Evolutionary conservation across 2,113 vertebrate genomes (phyloP).

Genomic region (Glaucidium brasilianum): DNA sequence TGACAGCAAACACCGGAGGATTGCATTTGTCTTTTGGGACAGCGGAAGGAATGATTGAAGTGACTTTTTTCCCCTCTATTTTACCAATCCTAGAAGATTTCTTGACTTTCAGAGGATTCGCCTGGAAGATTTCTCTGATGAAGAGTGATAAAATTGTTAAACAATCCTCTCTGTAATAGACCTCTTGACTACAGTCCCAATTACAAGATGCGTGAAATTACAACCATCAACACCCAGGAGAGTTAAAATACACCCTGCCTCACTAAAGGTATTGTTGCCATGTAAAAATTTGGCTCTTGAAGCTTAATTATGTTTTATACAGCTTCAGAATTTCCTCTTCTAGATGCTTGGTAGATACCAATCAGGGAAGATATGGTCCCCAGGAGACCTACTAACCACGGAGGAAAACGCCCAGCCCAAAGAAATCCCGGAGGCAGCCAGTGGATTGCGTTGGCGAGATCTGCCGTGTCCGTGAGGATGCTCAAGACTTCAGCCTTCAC

Average conservation of each 20-base stretch:
- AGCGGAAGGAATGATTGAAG: not conserved
- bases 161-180: not conserved
- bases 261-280: not conserved
- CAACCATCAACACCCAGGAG: not conserved
- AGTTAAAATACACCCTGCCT: not conserved
- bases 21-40: not conserved
- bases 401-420: slow-evolving; percentile 88
- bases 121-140: not conserved
- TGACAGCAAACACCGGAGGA: not conserved
- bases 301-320: not conserved
- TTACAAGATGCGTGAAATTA: not conserved
- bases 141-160: not conserved
- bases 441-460: slow-evolving; percentile 88
- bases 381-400: slow-evolving; percentile 91
- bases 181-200: not conserved
- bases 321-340: slow-evolving; percentile 4
- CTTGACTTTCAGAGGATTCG: not conserved
- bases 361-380: slow-evolving; percentile 89
- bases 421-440: slow-evolving; percentile 92
- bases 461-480: slow-evolving; percentile 77
- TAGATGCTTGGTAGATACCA: slow-evolving; percentile 78
- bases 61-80: not conserved
- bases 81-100: not conserved
- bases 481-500: slow-evolving; percentile 74
- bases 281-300: not conserved